Evolutionary conservation across 2,113 vertebrate species (phyloP).

Genomic region (Ciconia stormi): DNA sequence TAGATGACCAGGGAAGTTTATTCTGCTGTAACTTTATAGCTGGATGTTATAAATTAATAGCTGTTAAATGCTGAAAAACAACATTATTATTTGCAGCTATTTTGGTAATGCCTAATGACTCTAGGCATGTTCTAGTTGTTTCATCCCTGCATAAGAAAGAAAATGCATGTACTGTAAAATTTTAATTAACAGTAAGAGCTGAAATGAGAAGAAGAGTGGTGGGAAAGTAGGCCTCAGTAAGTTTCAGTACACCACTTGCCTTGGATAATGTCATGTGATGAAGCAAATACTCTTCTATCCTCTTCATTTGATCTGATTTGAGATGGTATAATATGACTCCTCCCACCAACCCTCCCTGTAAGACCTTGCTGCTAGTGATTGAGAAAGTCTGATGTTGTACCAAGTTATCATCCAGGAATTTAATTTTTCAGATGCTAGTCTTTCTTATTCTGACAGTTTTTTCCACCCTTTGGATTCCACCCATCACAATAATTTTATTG

Average conservation of each 20-base stretch:
- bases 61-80: not conserved
- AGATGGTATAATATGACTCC: not conserved
- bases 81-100: not conserved
- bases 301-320: not conserved
- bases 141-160: not conserved
- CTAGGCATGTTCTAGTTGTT: not conserved
- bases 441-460: not conserved
- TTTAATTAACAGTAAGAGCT: not conserved
- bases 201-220: not conserved
- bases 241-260: not conserved
- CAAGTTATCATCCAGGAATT: not conserved
- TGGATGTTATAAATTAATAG: not conserved
- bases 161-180: not conserved
- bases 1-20: not conserved
- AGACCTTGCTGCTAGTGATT: not conserved
- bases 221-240: not conserved
- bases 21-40: not conserved
- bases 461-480: not conserved
- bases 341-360: not conserved
- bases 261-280: not conserved
- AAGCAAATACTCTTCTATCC: not conserved
- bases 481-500: not conserved
- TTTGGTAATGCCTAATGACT: not conserved
- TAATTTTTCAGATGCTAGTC: not conserved
- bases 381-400: not conserved